phyloP scores from a whole-genome alignment of 2,797 vertebrate genomes.

The Hapalemur alaotrensis region DNA sequence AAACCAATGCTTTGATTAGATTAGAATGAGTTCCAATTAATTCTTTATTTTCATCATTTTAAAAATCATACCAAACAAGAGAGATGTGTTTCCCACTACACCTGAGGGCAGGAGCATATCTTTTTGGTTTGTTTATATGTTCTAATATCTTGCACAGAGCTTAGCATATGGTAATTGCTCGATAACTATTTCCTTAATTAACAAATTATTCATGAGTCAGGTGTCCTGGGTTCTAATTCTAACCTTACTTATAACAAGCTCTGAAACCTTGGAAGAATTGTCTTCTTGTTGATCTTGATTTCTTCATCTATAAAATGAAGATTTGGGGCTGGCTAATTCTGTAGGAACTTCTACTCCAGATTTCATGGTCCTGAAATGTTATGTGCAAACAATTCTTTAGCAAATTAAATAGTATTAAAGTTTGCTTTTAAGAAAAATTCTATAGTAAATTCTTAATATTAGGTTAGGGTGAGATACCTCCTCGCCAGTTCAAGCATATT shows the following conservation, averaged over 20 bases:
- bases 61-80: background rate
- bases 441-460: background rate
- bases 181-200: background rate
- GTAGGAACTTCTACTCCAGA: background rate
- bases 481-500: background rate
- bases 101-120: background rate
- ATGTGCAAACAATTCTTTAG: background rate
- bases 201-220: background rate
- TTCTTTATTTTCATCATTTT: constrained; percentile 7
- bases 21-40: background rate
- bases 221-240: background rate
- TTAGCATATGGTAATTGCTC: background rate
- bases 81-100: background rate
- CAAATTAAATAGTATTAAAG: background rate
- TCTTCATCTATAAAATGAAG: background rate
- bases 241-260: background rate
- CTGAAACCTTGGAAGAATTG: background rate
- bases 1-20: background rate
- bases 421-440: background rate
- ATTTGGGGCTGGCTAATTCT: background rate
- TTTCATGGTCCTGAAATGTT: constrained; percentile 5
- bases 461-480: background rate
- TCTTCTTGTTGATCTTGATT: constrained; percentile 17
- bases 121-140: background rate
- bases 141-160: background rate